Conservation (phyloP, 2,113 vertebrate genomes). For the Sisor rabdophorus region DNA sequence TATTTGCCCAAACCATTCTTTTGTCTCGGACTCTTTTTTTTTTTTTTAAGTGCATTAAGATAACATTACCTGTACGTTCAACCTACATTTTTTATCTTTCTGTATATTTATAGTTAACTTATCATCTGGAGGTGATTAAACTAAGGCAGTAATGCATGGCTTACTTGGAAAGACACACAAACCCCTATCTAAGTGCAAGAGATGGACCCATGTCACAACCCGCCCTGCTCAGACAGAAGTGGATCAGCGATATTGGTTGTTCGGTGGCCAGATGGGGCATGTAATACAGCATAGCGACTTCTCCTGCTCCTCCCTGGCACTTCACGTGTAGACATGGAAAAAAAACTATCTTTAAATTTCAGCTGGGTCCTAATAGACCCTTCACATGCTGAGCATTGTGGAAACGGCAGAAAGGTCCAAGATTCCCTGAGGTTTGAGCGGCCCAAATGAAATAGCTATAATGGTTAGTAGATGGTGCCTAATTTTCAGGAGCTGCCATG, state of each 20-base stretch:
- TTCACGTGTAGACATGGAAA: neutral
- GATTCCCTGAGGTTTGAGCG: neutral
- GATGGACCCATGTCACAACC: constrained; percentile 10
- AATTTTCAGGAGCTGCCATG: constrained; percentile 49
- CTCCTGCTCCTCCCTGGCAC: constrained; percentile 24
- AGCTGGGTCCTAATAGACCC: neutral
- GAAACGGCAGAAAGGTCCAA: neutral
- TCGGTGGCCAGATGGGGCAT: constrained; percentile 30
- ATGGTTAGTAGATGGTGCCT: constrained; percentile 15
- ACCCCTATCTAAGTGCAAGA: neutral
- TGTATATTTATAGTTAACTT: neutral
- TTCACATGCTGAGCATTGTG: neutral
- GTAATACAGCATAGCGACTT: constrained; percentile 18
- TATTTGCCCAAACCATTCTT: too few relatives aligned
- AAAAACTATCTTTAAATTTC: constrained; percentile 27
- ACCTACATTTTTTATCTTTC: neutral
- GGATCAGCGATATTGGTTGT: constrained; percentile 28
- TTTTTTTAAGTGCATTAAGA: neutral
- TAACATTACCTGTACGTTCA: neutral
- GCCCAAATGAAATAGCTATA: neutral
- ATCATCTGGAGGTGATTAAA: neutral
- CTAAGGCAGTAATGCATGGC: neutral
- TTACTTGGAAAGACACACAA: neutral
- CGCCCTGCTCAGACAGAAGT: constrained; percentile 12
- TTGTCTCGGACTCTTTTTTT: neutral